A percentile compares a stretch with the other conserved stretches of the same genome.
Conservation (phyloP, 2,888 invertebrate species). For the Arge pagana region DNA sequence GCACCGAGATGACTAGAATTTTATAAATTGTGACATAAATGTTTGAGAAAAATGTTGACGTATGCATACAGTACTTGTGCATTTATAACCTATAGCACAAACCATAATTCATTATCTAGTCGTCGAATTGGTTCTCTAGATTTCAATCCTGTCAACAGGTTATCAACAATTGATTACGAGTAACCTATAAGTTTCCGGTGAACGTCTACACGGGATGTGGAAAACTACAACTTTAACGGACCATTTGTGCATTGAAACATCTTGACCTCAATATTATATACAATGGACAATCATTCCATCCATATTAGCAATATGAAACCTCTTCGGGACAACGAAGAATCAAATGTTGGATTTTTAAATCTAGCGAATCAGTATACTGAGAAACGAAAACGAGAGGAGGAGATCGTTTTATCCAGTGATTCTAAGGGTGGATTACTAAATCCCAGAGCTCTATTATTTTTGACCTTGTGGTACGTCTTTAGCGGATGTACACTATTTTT, state of each 20-base stretch:
- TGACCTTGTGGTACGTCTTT: constrained; percentile 76
- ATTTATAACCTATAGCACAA: too few relatives aligned
- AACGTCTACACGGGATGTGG: constrained; percentile 3
- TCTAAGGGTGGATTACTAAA: constrained; percentile 63
- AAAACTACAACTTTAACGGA: not conserved
- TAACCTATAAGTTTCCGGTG: not conserved
- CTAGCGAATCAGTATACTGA: constrained; percentile 39
- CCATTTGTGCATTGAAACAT: not conserved
- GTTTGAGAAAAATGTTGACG: too few relatives aligned
- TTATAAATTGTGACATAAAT: too few relatives aligned
- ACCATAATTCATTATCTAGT: too few relatives aligned
- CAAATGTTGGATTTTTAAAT: constrained; percentile 37
- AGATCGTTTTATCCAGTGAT: constrained; percentile 40
- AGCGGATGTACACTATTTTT: constrained; percentile 77
- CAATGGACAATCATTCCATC: constrained; percentile 47
- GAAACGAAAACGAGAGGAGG: constrained; percentile 43
- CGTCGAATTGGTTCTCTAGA: too few relatives aligned
- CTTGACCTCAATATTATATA: constrained; percentile 4
- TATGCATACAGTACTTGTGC: too few relatives aligned
- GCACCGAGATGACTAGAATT: too few relatives aligned
- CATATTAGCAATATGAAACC: constrained; percentile 23
- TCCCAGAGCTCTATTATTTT: constrained; percentile 65
- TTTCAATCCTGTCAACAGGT: too few relatives aligned
- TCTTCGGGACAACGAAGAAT: constrained; percentile 38
- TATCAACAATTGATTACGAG: not conserved